These are phyloP conservation scores for Drosophila anomelani DNA, from an alignment of 2,888 invertebrate genomes.

Conservation along the genomic window DNA sequence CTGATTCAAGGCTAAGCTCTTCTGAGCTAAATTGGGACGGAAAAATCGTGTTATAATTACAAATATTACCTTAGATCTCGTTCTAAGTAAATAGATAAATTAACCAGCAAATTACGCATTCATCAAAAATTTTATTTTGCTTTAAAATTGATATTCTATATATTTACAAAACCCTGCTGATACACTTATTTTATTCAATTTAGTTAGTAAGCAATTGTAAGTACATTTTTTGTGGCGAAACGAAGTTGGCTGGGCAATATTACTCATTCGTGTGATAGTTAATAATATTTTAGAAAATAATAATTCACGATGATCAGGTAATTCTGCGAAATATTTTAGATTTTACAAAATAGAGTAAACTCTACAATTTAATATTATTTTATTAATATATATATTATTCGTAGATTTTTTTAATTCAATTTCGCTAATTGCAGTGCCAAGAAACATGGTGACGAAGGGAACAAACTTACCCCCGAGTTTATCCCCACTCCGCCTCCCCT, in stretches of 20 bases:
- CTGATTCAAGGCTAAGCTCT: neutral
- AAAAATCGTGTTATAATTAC: neutral
- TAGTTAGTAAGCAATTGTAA: neutral
- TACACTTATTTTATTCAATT: neutral
- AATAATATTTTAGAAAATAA: neutral
- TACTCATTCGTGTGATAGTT: neutral
- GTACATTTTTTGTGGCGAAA: neutral
- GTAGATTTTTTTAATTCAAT: neutral
- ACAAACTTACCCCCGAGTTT: neutral
- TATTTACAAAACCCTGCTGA: neutral
- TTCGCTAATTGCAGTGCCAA: neutral
- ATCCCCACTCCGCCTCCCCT: slow-evolving; percentile 9
- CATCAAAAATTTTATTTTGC: neutral
- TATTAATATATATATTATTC: neutral
- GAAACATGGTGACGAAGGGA: neutral
- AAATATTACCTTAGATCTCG: neutral
- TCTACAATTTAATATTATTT: neutral
- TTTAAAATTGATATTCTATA: neutral
- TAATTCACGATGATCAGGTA: neutral
- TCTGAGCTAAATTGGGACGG: too few species aligned
- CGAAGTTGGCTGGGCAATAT: neutral
- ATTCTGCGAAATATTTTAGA: neutral
- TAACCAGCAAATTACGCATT: neutral
- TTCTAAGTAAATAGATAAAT: neutral
- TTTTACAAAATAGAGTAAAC: neutral